Percentiles rank a stretch among this genome's conserved stretches.
Evolutionary conservation across 2,113 vertebrate genomes (phyloP).

Genomic region (Amazona vittata): DNA sequence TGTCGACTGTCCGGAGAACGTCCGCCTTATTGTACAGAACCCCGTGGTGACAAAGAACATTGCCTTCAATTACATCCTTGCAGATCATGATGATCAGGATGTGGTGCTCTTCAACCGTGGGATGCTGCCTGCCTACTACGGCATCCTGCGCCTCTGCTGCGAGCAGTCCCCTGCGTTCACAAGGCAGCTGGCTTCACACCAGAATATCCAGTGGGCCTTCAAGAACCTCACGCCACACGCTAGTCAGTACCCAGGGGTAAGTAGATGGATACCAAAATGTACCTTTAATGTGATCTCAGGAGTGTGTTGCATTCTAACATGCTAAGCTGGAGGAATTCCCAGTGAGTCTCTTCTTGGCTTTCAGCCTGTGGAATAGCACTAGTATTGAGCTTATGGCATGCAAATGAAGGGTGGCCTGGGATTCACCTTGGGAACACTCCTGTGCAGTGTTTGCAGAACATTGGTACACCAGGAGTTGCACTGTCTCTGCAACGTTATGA

Average conservation of each 20-base stretch:
- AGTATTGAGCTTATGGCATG: neutral
- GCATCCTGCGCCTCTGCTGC: conserved; percentile 97
- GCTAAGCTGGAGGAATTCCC: neutral
- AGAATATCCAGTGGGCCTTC: conserved; percentile 99
- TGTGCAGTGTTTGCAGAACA: neutral
- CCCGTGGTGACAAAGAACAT: conserved; percentile 99
- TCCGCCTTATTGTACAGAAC: conserved; percentile 97
- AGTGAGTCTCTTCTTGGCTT: neutral
- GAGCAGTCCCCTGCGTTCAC: conserved; percentile 96
- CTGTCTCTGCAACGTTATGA: neutral
- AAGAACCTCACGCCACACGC: conserved; percentile 99
- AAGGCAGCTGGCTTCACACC: conserved; percentile 94
- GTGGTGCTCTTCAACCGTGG: conserved; percentile 99
- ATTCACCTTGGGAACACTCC: neutral
- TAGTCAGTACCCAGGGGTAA: conserved; percentile 97
- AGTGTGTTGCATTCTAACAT: rapidly evolving
- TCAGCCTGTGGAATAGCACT: neutral
- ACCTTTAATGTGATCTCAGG: neutral
- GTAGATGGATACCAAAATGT: neutral
- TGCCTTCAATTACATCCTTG: conserved; percentile 99
- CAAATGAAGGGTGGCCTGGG: no score
- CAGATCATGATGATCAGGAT: conserved; percentile 99
- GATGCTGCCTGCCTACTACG: conserved; percentile 98
- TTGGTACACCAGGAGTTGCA: no score
- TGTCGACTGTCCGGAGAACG: conserved; percentile 95